Percentiles rank a stretch among this genome's conserved stretches.
Evolutionary conservation across 2,113 vertebrate genomes (phyloP).

Genomic region (Lycaon pictus): DNA sequence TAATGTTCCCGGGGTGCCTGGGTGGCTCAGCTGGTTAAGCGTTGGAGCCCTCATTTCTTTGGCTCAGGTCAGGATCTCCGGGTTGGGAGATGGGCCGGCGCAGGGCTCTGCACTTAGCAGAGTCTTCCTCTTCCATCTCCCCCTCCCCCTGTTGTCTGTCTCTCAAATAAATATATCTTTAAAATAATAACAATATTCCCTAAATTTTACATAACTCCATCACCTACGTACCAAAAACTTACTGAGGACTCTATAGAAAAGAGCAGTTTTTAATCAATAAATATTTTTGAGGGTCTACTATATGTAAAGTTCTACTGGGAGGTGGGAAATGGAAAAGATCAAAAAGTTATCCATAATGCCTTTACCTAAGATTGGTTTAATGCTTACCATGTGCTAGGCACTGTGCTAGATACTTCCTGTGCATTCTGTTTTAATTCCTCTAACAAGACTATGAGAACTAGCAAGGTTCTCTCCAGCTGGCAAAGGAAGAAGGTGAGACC

Average conservation of each 20-base stretch:
- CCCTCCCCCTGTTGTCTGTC: neutral
- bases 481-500: neutral
- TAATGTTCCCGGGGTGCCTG: neutral
- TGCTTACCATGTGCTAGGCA: neutral
- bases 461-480: neutral
- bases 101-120: neutral
- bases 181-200: neutral
- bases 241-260: neutral
- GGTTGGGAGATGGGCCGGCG: neutral
- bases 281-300: neutral
- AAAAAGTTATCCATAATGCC: neutral
- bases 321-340: neutral
- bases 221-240: slow-evolving; percentile 21
- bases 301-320: neutral
- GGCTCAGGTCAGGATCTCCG: neutral
- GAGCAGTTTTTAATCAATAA: slow-evolving; percentile 25
- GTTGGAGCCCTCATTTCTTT: neutral
- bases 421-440: neutral
- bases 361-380: slow-evolving; percentile 30
- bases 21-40: neutral
- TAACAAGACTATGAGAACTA: neutral
- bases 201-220: neutral
- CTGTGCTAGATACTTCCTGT: neutral
- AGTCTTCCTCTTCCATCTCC: neutral
- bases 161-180: neutral